A percentile compares a stretch with the other conserved stretches of the same genome.
phyloP scores from a whole-genome alignment of 2,888 invertebrate genomes.

The Pollenia griseotomentosa region DNA sequence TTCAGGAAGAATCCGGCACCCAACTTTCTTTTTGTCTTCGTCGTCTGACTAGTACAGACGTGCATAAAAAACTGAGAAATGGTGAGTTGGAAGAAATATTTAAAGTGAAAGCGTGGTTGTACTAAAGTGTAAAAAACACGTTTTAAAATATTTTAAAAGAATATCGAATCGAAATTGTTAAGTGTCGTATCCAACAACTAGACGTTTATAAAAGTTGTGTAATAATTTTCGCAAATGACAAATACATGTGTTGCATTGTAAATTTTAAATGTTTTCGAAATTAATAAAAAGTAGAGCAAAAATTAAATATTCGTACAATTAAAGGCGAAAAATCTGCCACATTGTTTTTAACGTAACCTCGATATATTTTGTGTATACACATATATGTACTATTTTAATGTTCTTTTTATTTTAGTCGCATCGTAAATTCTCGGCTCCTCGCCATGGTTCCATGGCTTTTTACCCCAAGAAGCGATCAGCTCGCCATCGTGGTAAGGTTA shows the following conservation, averaged over 20 bases:
- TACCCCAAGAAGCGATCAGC: constrained; percentile 98
- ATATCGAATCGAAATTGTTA: no score
- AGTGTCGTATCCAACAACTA: no score
- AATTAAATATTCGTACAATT: no score
- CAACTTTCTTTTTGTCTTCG: constrained; percentile 81
- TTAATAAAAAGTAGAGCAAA: no score
- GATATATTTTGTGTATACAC: not conserved
- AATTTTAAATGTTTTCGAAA: no score
- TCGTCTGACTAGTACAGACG: constrained; percentile 80
- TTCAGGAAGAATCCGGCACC: constrained; percentile 67
- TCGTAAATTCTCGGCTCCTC: constrained; percentile 99
- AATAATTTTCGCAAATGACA: no score
- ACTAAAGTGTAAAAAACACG: no score
- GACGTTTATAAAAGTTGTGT: no score
- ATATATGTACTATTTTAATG: not conserved
- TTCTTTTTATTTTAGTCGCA: constrained; percentile 94
- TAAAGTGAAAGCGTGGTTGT: no score
- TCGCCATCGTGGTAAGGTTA: constrained; percentile 99
- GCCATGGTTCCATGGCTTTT: constrained; percentile 99
- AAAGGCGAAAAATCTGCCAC: not conserved
- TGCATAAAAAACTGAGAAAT: constrained; percentile 73
- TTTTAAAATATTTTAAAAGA: no score
- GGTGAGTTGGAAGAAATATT: constrained; percentile 77
- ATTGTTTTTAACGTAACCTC: constrained; percentile 67
- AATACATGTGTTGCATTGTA: no score